phyloP scores from a whole-genome alignment of 2,113 vertebrate genomes.

The Dasyurus viverrinus region DNA sequence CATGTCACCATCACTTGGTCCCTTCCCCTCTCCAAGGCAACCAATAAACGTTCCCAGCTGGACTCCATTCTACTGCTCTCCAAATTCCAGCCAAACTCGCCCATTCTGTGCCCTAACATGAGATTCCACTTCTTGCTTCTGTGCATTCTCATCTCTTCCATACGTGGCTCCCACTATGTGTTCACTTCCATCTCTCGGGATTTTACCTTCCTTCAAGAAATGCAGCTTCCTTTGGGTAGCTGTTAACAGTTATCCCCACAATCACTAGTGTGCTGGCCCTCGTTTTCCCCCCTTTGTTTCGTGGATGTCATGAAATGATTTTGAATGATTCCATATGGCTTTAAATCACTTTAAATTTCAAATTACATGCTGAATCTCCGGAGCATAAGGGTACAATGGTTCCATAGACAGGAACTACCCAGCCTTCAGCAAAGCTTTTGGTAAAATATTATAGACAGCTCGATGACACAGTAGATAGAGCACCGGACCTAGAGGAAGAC shows the following conservation, averaged over 20 bases:
- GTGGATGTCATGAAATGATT: not conserved
- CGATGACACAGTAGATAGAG: too few relatives aligned
- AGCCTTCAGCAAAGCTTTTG: too few relatives aligned
- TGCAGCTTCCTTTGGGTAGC: not conserved
- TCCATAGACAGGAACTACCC: too few relatives aligned
- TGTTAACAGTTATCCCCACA: not conserved
- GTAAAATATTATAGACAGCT: too few relatives aligned
- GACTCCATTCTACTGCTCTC: not conserved
- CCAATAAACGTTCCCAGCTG: not conserved
- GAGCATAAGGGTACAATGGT: too few relatives aligned
- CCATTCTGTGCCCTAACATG: not conserved
- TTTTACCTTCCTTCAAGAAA: not conserved
- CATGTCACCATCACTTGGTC: not conserved
- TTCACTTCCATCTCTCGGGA: not conserved
- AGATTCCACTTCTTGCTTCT: not conserved
- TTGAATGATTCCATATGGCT: not conserved
- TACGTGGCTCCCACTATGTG: too few relatives aligned
- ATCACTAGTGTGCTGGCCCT: not conserved
- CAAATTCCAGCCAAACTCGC: not conserved
- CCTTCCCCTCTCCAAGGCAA: not conserved
- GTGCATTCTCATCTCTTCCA: not conserved
- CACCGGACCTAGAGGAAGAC: not conserved
- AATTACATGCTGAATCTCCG: too few relatives aligned
- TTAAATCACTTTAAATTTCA: too few relatives aligned
- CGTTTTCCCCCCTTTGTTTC: too few relatives aligned